phyloP scores from a whole-genome alignment of 1,140 invertebrate species.

The Hermetia illucens region DNA sequence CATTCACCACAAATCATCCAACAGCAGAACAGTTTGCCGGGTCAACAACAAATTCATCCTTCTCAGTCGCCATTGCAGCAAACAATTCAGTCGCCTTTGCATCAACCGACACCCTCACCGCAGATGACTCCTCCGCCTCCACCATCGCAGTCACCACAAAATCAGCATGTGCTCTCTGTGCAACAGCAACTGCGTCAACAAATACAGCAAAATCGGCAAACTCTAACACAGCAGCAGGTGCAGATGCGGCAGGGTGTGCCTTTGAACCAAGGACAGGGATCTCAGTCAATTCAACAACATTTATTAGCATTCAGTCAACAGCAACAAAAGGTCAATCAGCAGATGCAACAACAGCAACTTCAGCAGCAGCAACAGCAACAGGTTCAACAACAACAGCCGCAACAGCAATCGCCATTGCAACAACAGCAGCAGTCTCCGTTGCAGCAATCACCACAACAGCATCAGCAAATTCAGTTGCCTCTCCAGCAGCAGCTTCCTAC shows the following conservation, averaged over 20 bases:
- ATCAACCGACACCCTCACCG: slow-evolving; percentile 23
- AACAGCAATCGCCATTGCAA: background rate
- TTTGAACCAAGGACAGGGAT: slow-evolving; percentile 14
- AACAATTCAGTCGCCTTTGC: too few relatives aligned
- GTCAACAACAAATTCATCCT: too few relatives aligned
- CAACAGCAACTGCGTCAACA: slow-evolving; percentile 30
- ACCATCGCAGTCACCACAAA: slow-evolving; percentile 13
- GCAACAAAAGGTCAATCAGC: slow-evolving; percentile 16
- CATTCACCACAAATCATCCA: slow-evolving; percentile 7
- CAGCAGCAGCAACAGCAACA: slow-evolving; percentile 22
- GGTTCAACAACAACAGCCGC: slow-evolving; percentile 14
- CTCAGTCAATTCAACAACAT: slow-evolving; percentile 16
- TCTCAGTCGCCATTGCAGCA: slow-evolving; percentile 24
- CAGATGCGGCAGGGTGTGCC: slow-evolving; percentile 11
- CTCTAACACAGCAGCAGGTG: slow-evolving; percentile 17
- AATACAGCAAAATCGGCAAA: slow-evolving; percentile 16
- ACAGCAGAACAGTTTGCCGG: too few relatives aligned
- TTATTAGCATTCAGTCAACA: slow-evolving; percentile 13
- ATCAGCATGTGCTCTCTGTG: slow-evolving; percentile 19
- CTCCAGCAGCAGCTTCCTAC: slow-evolving; percentile 8
- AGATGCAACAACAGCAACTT: slow-evolving; percentile 19
- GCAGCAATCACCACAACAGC: too few relatives aligned
- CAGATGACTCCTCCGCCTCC: slow-evolving; percentile 27
- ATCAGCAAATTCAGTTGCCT: slow-evolving; percentile 6
- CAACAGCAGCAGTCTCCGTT: too few relatives aligned